Conservation (phyloP, 2,797 vertebrate species). For the Knipowitschia caucasica region DNA sequence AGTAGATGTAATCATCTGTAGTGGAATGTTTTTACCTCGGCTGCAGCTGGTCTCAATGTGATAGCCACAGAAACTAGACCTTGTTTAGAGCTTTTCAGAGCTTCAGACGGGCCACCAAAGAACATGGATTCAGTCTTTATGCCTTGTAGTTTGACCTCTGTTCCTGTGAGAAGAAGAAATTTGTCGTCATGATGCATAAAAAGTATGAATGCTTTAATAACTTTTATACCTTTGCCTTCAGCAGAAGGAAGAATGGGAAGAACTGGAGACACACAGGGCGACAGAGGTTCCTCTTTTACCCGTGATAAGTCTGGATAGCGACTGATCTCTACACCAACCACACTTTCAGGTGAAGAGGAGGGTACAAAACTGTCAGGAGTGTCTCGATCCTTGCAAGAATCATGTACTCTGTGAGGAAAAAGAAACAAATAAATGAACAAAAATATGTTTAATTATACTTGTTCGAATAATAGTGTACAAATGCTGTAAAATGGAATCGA, state of each 20-base stretch:
- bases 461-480: too few relatives aligned
- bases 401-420: constrained; percentile 85
- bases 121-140: constrained; percentile 91
- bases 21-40: constrained; percentile 81
- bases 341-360: constrained; percentile 96
- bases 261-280: constrained; percentile 89
- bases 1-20: background rate
- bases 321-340: constrained; percentile 92
- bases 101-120: constrained; percentile 84
- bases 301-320: constrained; percentile 91
- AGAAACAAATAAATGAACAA: background rate
- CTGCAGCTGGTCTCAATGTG: constrained; percentile 92
- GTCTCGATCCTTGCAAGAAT: constrained; percentile 88
- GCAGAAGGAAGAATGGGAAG: constrained; percentile 93
- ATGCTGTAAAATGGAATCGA: too few relatives aligned
- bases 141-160: constrained; percentile 84
- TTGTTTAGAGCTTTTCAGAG: constrained; percentile 84
- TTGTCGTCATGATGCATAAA: background rate
- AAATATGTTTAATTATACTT: background rate
- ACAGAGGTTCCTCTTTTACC: constrained; percentile 90
- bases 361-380: constrained; percentile 98
- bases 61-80: constrained; percentile 97
- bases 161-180: constrained; percentile 65
- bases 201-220: background rate
- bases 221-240: constrained; percentile 82